Evolutionary conservation across 2,888 invertebrate genomes (phyloP), one percentile per base, ranked within the genome.

Genomic region (Stegophylla sp.): DNA sequence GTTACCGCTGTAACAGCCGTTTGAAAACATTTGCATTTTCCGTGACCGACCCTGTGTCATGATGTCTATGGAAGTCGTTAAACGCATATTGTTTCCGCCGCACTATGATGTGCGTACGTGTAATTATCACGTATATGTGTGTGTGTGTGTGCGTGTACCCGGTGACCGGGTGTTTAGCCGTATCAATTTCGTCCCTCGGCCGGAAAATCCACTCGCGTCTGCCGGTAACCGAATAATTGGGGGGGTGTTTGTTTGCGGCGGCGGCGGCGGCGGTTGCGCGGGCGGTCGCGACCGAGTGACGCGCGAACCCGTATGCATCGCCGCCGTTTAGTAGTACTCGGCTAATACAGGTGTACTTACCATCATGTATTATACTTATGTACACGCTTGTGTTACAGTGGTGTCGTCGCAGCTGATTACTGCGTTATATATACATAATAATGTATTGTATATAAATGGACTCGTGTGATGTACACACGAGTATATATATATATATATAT

Each of bases 111-210:
- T 34, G 34, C 34, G 7, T 34, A 34, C 34, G 34, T 34, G 7
- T 34, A 3, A 34, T 34, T 34, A 34, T 34, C 0, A 23, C 12
- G 1, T 51, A 20, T 5, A 7, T 51, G n/a, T 5, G n/a, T 48
- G n/a, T 48, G 17, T 15, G 3, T 0, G n/a, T 1, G 20, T 53
- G 5, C 53, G 53, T 23, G 23, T 51, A 26, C 59, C 3, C 26
- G 26, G 13, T 3, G 23, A 0, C 71, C 71, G 71, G 56, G 71
- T 72, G 71, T 71, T 34, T 20, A n/a, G 10, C 48, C 28, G 17
- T 72, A 72, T 72, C 56, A 56, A 20, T 72, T 72, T 72, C 71
- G 71, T 72, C 71, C 71, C 41, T 56, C 56, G 71, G 51, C 34
- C 34, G 34, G 26, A 51, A 20, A 51, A 20, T 51, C 1, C 51